Conservation (phyloP, 2,113 vertebrate genomes). For the Crotalus horridus region DNA sequence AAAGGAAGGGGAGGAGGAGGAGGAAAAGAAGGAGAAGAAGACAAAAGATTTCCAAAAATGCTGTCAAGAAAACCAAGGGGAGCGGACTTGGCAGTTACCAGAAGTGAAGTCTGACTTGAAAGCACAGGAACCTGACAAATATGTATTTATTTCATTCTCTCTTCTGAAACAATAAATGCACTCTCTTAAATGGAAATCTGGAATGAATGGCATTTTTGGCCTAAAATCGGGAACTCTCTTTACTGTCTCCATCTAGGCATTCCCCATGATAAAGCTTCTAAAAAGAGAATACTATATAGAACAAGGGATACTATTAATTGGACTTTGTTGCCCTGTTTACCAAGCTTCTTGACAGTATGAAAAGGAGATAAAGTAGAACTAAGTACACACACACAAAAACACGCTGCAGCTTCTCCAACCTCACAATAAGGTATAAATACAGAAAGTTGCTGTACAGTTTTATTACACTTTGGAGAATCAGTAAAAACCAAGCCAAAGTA, state of each 20-base stretch:
- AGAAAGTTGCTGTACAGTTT: not conserved
- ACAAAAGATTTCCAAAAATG: not conserved
- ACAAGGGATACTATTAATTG: not conserved
- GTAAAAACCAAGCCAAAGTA: not conserved
- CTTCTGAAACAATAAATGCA: not conserved
- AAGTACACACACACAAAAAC: not conserved
- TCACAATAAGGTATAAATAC: not conserved
- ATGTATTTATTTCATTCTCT: not conserved
- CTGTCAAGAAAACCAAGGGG: not conserved
- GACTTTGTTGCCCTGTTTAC: not conserved
- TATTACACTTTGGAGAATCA: not conserved
- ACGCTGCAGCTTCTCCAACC: not conserved
- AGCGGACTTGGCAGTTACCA: not conserved
- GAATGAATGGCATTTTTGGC: not conserved
- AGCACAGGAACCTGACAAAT: not conserved
- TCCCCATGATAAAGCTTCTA: not conserved
- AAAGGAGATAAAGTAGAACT: not conserved
- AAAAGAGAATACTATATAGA: not conserved
- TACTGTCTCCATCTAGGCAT: not conserved
- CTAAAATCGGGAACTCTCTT: not conserved
- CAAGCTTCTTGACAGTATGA: not conserved
- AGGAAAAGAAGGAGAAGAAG: rapidly evolving
- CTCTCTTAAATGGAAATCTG: not conserved
- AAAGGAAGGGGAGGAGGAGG: not conserved
- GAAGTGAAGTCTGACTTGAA: not conserved